phyloP scores from a whole-genome alignment of 2,797 vertebrate genomes.

The Danio jaintianensis region DNA sequence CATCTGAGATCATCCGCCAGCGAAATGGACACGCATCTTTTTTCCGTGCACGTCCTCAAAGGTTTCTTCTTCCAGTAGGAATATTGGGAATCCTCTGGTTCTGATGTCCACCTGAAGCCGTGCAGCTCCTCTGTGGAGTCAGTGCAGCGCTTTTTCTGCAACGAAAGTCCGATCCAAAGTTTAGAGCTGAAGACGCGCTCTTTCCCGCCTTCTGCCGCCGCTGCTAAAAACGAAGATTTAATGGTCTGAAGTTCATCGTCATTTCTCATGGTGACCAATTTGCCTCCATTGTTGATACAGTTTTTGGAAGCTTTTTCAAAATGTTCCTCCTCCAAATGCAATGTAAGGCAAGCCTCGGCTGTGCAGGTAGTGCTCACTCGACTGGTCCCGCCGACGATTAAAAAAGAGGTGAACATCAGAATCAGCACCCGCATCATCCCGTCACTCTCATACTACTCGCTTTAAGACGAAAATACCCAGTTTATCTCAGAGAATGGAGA shows the following conservation, averaged over 20 bases:
- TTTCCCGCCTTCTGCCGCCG: background rate
- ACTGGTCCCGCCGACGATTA: slow-evolving; percentile 35
- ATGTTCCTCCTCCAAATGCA: slow-evolving; percentile 58
- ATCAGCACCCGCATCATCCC: slow-evolving; percentile 69
- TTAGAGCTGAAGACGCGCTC: slow-evolving; percentile 50
- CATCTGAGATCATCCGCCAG: slow-evolving; percentile 65
- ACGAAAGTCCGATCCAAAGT: slow-evolving; percentile 78
- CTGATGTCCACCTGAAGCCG: slow-evolving; percentile 77
- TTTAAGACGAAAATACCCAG: background rate
- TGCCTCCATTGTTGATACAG: slow-evolving; percentile 73
- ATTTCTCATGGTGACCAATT: slow-evolving; percentile 72
- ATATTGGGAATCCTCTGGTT: slow-evolving; percentile 64
- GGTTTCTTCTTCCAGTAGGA: slow-evolving; percentile 77
- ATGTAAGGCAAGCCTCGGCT: slow-evolving; percentile 70
- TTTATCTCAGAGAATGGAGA: slow-evolving; percentile 37
- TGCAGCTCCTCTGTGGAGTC: slow-evolving; percentile 42
- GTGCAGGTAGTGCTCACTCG: slow-evolving; percentile 65
- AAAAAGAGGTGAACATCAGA: slow-evolving; percentile 59
- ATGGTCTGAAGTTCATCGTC: slow-evolving; percentile 58
- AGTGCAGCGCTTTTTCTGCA: slow-evolving; percentile 64
- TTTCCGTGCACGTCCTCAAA: slow-evolving; percentile 68
- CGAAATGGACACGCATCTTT: slow-evolving; percentile 71
- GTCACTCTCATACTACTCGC: slow-evolving; percentile 12
- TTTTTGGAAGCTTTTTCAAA: slow-evolving; percentile 63
- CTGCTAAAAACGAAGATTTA: slow-evolving; percentile 41